A percentile compares a stretch with the other conserved stretches of the same genome.
phyloP scores from a whole-genome alignment of 1,140 invertebrate genomes.

The Papilio polytes region DNA sequence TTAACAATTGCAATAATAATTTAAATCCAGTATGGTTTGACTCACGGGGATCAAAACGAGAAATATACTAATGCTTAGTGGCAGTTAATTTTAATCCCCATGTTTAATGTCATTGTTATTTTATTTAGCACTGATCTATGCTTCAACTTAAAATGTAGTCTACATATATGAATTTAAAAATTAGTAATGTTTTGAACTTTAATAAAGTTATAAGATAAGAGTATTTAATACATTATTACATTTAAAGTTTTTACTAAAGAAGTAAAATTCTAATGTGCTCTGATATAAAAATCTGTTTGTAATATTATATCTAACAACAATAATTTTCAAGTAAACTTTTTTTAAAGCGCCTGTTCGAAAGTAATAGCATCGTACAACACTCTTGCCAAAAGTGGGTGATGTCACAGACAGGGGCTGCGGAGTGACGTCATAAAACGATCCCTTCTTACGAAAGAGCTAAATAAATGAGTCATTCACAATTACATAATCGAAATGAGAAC shows the following conservation, averaged over 20 bases:
- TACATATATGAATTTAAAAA: too few relatives aligned
- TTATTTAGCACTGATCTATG: slow-evolving; percentile 50
- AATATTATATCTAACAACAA: background rate
- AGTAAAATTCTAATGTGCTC: too few relatives aligned
- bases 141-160: background rate
- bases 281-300: too few relatives aligned
- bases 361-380: slow-evolving; percentile 48
- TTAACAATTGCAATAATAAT: slow-evolving; percentile 81
- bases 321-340: background rate
- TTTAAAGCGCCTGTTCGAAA: slow-evolving; percentile 49
- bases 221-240: too few relatives aligned
- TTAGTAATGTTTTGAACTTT: too few relatives aligned
- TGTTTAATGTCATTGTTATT: slow-evolving; percentile 57
- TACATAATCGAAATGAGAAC: slow-evolving; percentile 25
- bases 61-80: slow-evolving; percentile 67
- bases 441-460: slow-evolving; percentile 49
- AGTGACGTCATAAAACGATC: slow-evolving; percentile 54
- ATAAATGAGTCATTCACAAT: slow-evolving; percentile 51
- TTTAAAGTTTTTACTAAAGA: too few relatives aligned
- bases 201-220: too few relatives aligned
- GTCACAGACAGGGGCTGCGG: slow-evolving; percentile 63
- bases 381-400: slow-evolving; percentile 54
- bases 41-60: slow-evolving; percentile 63
- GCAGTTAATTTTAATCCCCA: slow-evolving; percentile 59
- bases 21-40: slow-evolving; percentile 66